Conservation (phyloP, 2,888 invertebrate genomes). For the Ennomos quercinarius region DNA sequence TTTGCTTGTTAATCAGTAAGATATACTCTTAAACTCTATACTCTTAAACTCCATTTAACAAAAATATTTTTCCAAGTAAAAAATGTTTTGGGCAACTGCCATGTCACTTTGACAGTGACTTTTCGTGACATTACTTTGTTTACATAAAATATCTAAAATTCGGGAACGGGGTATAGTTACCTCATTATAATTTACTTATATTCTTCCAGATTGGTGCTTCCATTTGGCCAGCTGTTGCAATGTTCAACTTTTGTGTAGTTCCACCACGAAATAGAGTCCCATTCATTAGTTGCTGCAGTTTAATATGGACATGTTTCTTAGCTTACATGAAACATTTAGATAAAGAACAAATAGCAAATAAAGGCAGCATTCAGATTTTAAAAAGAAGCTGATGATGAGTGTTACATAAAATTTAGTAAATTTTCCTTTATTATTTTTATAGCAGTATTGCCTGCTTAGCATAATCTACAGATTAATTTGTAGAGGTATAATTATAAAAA, state of each 20-base stretch:
- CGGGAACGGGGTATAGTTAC: too few species aligned
- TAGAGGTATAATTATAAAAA: too few species aligned
- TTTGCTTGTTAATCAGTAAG: too few species aligned
- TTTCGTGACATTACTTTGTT: too few species aligned
- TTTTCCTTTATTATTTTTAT: background rate
- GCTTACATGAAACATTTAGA: constrained; percentile 91
- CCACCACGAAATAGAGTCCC: constrained; percentile 91
- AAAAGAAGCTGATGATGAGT: constrained; percentile 41
- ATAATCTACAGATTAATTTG: too few species aligned
- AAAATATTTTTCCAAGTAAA: too few species aligned
- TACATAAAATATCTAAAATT: too few species aligned
- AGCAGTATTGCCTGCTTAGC: too few species aligned
- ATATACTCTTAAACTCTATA: too few species aligned
- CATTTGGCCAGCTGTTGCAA: constrained; percentile 91
- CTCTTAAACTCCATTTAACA: too few species aligned
- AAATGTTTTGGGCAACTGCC: too few species aligned
- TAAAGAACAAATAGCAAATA: constrained; percentile 59
- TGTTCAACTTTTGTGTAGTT: constrained; percentile 89
- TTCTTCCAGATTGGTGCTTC: constrained; percentile 87
- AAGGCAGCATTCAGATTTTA: constrained; percentile 49
- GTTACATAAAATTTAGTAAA: background rate
- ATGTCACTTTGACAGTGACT: too few species aligned
- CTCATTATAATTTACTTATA: background rate
- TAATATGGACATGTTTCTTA: constrained; percentile 92
- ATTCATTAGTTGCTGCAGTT: constrained; percentile 90